Evolutionary conservation across 2,888 invertebrate genomes (phyloP).

Genomic region (Cremastobaeus sp.): DNA sequence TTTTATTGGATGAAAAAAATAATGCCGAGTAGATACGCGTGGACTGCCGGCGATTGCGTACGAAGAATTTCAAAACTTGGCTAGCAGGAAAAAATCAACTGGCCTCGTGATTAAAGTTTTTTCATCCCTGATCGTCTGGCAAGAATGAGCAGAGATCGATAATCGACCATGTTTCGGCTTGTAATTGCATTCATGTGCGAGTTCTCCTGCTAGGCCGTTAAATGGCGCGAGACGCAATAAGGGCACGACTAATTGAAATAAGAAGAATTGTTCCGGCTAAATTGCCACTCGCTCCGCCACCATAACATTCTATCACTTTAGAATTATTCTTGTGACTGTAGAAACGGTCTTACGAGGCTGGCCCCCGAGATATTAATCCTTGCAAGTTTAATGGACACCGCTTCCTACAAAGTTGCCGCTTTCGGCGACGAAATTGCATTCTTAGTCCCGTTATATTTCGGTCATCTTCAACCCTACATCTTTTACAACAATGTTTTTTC

Average conservation of each 20-base stretch:
- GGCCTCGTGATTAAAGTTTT: constrained; percentile 34
- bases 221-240: constrained; percentile 73
- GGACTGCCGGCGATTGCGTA: constrained; percentile 7
- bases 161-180: constrained; percentile 33
- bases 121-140: constrained; percentile 1
- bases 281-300: constrained; percentile 42
- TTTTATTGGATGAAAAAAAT: constrained; percentile 36
- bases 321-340: constrained; percentile 46
- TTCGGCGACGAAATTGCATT: constrained; percentile 70
- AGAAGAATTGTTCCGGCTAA: constrained; percentile 65
- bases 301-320: constrained; percentile 57
- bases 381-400: constrained; percentile 74
- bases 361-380: constrained; percentile 70
- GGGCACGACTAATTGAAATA: constrained; percentile 73
- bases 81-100: constrained; percentile 20
- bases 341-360: constrained; percentile 15
- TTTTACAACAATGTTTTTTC: too few species aligned
- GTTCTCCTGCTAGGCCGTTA: constrained; percentile 64
- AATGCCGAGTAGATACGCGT: background rate
- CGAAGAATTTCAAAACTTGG: constrained; percentile 22
- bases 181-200: constrained; percentile 58
- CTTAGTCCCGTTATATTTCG: background rate
- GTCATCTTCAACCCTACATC: background rate
- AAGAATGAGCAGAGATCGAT: constrained; percentile 17
- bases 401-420: constrained; percentile 21